Evolutionary conservation across 2,113 vertebrate genomes (phyloP), one percentile per base, ranked within the genome.

Genomic region (Cisticola juncidis): DNA sequence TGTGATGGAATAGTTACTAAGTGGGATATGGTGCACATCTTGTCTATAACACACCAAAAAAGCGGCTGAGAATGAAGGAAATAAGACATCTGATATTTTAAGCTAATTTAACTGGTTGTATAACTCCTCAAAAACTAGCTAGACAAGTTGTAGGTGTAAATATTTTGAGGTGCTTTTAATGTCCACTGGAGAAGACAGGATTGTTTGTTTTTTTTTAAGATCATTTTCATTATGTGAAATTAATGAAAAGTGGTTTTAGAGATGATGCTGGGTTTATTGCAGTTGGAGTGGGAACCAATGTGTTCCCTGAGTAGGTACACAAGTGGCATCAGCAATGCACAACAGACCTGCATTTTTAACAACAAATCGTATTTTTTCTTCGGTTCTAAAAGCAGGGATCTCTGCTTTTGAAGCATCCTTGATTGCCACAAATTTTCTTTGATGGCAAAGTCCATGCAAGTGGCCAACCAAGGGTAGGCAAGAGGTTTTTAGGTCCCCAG

Each of bases 381-480:
- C 15, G 17, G 3, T 73, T 81, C 21, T 57, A 31, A 15, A 40
- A 70, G 31, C 15, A 28, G 7, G 21, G 20, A 9, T 71, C 20
- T 73, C 15, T 86, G 54, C n/a, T 71, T 92, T 83, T 60, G 22
- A 48, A 81, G 51, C 21, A 25, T 35, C 22, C 16, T 64, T 64
- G 61, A 45, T 48, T 48, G 16, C 25, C 16, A 4, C 9, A 2
- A 17, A 6, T 58, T 86, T 60, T 58, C 57, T 89, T 70, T 29
- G 40, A 24, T 62, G 36, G 56, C 31, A 21, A 54, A 85, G 48
- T 36, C 15, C 9, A 3, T 5, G 15, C 40, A 48, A 17, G 5
- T 44, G 19, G 14, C 11, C 31, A 15, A 0, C 15, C 9, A 26
- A 1, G 5, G 14, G 45, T 20, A 22, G 38, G n/a, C 0, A 0